Evolutionary conservation across 2,888 invertebrate species (phyloP).

Genomic region (Drosophila macrothrix): DNA sequence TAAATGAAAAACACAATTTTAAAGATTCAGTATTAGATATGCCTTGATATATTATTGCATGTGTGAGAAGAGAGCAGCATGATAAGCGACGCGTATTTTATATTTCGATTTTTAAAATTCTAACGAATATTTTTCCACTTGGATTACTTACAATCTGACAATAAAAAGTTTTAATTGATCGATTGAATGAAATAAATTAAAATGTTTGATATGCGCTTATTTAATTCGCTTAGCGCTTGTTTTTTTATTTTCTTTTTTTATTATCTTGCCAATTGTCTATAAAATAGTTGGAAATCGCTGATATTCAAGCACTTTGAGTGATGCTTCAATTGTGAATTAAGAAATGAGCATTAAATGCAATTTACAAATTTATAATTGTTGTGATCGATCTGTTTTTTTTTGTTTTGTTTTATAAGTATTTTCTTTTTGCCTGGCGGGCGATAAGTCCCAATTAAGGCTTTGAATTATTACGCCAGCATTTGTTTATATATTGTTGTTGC

Average conservation of each 20-base stretch:
- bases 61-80: neutral
- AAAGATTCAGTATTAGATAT: neutral
- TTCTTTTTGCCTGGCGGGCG: slow-evolving; percentile 22
- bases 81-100: neutral
- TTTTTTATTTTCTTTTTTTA: slow-evolving; percentile 6
- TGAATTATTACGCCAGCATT: slow-evolving; percentile 34
- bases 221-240: slow-evolving; percentile 31
- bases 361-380: slow-evolving; percentile 43
- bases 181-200: neutral
- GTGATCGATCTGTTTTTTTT: slow-evolving; percentile 61
- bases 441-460: slow-evolving; percentile 48
- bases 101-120: neutral
- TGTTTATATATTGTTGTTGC: slow-evolving; percentile 15
- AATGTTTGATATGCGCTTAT: slow-evolving; percentile 37
- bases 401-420: neutral
- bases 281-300: slow-evolving; percentile 4
- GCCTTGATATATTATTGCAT: neutral
- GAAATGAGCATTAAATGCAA: slow-evolving; percentile 39
- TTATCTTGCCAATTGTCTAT: slow-evolving; percentile 26
- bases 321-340: slow-evolving; percentile 23
- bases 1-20: neutral
- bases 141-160: neutral
- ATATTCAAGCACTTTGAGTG: slow-evolving; percentile 33
- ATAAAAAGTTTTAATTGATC: neutral
- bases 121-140: neutral